Evolutionary conservation across 2,797 vertebrate species (phyloP).

Genomic region (Liparis tanakae): DNA sequence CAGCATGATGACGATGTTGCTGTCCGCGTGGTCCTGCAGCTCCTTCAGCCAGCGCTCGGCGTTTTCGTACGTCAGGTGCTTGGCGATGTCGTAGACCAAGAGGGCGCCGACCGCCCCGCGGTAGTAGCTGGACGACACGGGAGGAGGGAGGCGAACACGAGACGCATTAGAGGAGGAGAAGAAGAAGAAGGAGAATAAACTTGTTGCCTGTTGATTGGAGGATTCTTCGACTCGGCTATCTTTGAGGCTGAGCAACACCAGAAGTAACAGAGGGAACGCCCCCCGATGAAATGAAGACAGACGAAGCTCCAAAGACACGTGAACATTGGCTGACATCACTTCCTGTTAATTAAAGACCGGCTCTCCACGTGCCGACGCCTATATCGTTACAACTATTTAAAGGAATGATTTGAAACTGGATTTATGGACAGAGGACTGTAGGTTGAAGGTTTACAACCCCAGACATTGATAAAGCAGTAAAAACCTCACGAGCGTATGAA

Average conservation of each 20-base stretch:
- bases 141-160: background rate
- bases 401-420: background rate
- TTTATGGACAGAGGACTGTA: background rate
- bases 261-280: background rate
- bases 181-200: no score
- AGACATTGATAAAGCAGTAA: background rate
- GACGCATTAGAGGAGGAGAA: background rate
- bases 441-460: background rate
- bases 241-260: background rate
- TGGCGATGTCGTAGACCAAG: constrained; percentile 90
- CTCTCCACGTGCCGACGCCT: no score
- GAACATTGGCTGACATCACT: background rate
- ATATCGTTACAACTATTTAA: background rate
- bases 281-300: background rate
- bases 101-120: constrained; percentile 89
- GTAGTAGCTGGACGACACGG: constrained; percentile 82
- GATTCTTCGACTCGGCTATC: background rate
- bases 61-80: constrained; percentile 91
- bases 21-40: constrained; percentile 89
- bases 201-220: constrained; percentile 20
- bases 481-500: background rate
- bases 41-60: constrained; percentile 91
- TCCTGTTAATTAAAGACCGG: constrained; percentile 10
- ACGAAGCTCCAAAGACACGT: background rate
- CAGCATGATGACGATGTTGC: constrained; percentile 91